Percentiles rank a stretch among this genome's conserved stretches.
phyloP scores from a whole-genome alignment of 2,888 invertebrate genomes.

The Chrysomela aeneicollis region DNA sequence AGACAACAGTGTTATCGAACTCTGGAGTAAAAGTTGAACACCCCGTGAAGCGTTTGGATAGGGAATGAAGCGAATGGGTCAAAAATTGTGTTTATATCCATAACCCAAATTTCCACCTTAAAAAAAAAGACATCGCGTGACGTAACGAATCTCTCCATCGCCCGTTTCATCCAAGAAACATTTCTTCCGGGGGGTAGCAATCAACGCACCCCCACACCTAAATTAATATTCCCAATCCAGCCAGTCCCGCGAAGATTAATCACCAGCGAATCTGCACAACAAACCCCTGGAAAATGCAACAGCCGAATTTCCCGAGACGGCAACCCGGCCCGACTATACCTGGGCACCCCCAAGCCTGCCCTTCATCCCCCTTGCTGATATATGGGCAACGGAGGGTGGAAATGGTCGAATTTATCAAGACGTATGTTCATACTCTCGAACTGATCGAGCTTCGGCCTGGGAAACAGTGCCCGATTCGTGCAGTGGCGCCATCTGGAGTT shows the following conservation, averaged over 20 bases:
- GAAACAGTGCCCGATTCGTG: constrained; percentile 8
- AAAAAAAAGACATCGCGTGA: too few species aligned
- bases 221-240: not conserved
- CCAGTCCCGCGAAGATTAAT: not conserved
- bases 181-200: too few species aligned
- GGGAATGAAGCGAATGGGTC: too few species aligned
- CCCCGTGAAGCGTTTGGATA: too few species aligned
- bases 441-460: constrained; percentile 27
- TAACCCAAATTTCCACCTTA: too few species aligned
- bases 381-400: constrained; percentile 35
- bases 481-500: too few species aligned
- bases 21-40: too few species aligned
- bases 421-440: constrained; percentile 36
- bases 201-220: not conserved
- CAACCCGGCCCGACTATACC: not conserved
- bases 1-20: too few species aligned
- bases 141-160: too few species aligned
- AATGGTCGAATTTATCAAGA: constrained; percentile 45
- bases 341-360: constrained; percentile 1
- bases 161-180: too few species aligned
- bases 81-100: too few species aligned
- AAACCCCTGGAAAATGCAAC: not conserved
- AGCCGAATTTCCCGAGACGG: not conserved
- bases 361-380: constrained; percentile 32
- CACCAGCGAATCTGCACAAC: not conserved